Percentiles rank a stretch among this genome's conserved stretches.
Conservation (phyloP, 2,113 vertebrate species). For the Mixornis gularis region DNA sequence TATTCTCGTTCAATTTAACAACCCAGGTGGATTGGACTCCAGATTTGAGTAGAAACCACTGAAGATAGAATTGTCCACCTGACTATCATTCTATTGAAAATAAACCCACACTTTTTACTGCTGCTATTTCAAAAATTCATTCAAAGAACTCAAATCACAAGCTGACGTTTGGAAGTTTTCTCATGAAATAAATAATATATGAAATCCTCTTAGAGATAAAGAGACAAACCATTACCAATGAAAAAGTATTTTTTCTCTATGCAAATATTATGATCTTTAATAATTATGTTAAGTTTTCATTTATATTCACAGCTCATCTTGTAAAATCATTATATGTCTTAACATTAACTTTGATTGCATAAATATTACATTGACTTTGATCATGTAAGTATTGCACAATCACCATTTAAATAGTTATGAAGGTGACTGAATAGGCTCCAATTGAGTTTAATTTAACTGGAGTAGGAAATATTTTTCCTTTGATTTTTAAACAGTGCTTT, state of each 20-base stretch:
- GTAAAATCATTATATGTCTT: slow-evolving; percentile 69
- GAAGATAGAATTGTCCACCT: background rate
- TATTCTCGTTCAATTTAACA: background rate
- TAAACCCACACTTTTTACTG: background rate
- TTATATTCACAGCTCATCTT: slow-evolving; percentile 67
- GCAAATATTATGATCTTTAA: slow-evolving; percentile 74
- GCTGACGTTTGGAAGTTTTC: background rate
- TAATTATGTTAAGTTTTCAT: slow-evolving; percentile 73
- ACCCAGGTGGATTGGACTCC: background rate
- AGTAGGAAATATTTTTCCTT: slow-evolving; percentile 18
- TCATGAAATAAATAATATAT: slow-evolving; percentile 43
- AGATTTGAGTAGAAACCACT: background rate
- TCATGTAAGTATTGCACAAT: slow-evolving; percentile 61
- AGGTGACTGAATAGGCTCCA: slow-evolving; percentile 34
- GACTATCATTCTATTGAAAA: background rate
- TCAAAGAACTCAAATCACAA: background rate
- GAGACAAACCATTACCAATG: slow-evolving; percentile 41
- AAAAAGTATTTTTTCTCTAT: slow-evolving; percentile 54
- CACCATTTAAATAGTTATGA: slow-evolving; percentile 60
- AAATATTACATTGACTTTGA: slow-evolving; percentile 78
- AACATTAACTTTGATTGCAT: slow-evolving; percentile 75
- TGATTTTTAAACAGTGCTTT: slow-evolving; percentile 4
- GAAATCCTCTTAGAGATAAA: slow-evolving; percentile 42
- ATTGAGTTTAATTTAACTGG: slow-evolving; percentile 20
- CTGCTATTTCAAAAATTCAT: background rate